Evolutionary conservation across 2,113 vertebrate species (phyloP), one percentile per base, ranked within the genome.

Genomic region (Oreochromis niloticus): DNA sequence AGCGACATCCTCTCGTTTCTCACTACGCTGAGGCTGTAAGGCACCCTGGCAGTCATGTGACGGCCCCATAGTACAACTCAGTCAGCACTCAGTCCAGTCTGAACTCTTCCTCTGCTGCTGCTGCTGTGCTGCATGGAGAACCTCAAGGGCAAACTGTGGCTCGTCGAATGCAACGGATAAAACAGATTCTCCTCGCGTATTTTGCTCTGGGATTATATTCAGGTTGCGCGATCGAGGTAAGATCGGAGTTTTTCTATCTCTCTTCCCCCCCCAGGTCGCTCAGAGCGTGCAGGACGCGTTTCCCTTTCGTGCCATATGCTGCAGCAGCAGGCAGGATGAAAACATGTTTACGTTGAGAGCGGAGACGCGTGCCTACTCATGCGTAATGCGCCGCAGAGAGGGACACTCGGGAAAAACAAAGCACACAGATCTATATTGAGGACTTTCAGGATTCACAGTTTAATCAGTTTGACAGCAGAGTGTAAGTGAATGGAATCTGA

Each of bases 1-100:
- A 96, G 92, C 95, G 91, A 96, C 96, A 97, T 95, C 96, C 96
- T 96, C 95, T 94, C 34, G 83, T 92, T 80, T 81, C 92, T 88
- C 93, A 88, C 95, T 93, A 85, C 91, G 89, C 90, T 89, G 6
- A 86, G 87, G 17, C 36, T 55, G 84, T 19, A 61, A 68, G 86
- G 24, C 87, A 83, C 46, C 10, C 73, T 78, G 46, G 88, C 34
- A 50, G 96, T 96, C 96, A 95, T 93, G 97, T 96, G 96, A 96
- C 84, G 71, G 91, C 84, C 94, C 94, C 96, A 96, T 95, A 96
- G 96, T 96, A 91, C 43, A 86, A 96, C 89, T 93, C 91, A 82
- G 90, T 80, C 56, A 85, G 83, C 55, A 86, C 87, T 85, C 84
- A 66, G 91, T 89, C 89, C 94, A 92, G 93, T 93, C 80, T 82